Percentiles rank a stretch among this genome's conserved stretches.
phyloP scores from a whole-genome alignment of 64 coral and sea anemone genomes.

The Stichodactyla helianthus region DNA sequence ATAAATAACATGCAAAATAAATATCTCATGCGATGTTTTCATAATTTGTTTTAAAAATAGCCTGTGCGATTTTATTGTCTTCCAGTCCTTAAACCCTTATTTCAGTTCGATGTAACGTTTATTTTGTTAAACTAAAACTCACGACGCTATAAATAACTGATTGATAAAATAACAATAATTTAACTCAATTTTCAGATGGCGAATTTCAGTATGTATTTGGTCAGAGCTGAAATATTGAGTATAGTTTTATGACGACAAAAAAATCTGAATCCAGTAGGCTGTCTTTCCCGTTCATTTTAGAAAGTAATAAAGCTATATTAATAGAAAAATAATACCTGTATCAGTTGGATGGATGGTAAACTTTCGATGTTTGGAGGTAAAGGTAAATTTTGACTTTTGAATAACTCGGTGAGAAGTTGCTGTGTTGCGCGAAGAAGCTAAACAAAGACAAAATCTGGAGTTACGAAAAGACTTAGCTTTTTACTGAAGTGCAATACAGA shows the following conservation, averaged over 20 bases:
- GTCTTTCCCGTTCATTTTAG: neutral
- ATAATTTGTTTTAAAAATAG: no score
- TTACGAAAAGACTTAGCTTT: neutral
- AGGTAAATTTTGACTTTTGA: conserved; percentile 52
- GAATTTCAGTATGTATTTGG: neutral
- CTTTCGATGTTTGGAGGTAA: conserved; percentile 45
- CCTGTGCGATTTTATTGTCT: no score
- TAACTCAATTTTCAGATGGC: neutral
- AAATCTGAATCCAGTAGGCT: neutral
- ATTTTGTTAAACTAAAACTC: no score
- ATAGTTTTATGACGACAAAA: neutral
- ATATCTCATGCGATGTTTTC: no score
- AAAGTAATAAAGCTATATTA: neutral
- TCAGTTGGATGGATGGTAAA: conserved; percentile 45
- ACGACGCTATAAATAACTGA: no score
- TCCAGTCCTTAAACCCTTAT: no score
- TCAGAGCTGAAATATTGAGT: neutral
- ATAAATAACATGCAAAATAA: no score
- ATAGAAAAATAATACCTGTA: conserved; percentile 36
- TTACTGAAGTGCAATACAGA: neutral
- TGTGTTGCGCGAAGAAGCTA: conserved; percentile 83
- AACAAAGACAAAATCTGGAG: conserved; percentile 27
- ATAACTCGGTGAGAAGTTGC: conserved; percentile 64
- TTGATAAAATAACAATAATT: neutral
- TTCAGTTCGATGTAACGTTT: no score